Base-by-base conservation (phyloP, 2,888 invertebrate species). In the Steinernema carpocapsae region DNA sequence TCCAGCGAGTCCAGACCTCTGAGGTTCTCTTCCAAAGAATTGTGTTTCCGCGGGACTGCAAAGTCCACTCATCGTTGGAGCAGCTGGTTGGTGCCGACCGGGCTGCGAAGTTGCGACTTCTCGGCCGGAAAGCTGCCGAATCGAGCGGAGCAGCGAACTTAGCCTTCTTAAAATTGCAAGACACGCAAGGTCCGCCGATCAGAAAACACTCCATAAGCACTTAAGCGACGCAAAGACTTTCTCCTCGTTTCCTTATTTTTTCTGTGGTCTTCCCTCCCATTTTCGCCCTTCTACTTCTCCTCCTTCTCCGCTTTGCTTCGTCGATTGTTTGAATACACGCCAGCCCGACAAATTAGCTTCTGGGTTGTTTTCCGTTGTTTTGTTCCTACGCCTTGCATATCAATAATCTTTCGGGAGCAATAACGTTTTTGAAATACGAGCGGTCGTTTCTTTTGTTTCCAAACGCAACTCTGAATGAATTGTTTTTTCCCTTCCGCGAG, bases 181-280 rank as follows among this genome's bases (percentile, higher is more conserved):
- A 19, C 64, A 64, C 64, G 64, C 64, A 26, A 64, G 32, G 32
- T 64, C 64, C 29, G 2, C 32, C 10, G 64, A 32, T 64, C 64
- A 64, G 64, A 64, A 64, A 64, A 64, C 64, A 64, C 64, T 64
- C 64, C 17, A 64, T 64, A 64, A 64, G 64, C 64, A 64, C 64
- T 64, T 64, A 64, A 29, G 64, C 64, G 64, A 64, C 29, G 64
- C 64, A 32, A 64, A 64, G 32, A 64, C 64, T 32, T 64, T 37
- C 37, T 37, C 37, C 37, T 37, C 37, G 37, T 37, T 37, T 37
- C 37, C 37, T 64, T 26, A 29, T 32, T 26, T 22, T 56, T 56
- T 56, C 56, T 22, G 22, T 56, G 22, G 64, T 32, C 32, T 64
- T 22, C 17, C 14, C 26, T 64, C 32, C 37, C 32, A n/a, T 32